These are phyloP conservation scores for Cinara cedri DNA, from an alignment of 2,888 invertebrate genomes.

Conservation along the genomic window DNA sequence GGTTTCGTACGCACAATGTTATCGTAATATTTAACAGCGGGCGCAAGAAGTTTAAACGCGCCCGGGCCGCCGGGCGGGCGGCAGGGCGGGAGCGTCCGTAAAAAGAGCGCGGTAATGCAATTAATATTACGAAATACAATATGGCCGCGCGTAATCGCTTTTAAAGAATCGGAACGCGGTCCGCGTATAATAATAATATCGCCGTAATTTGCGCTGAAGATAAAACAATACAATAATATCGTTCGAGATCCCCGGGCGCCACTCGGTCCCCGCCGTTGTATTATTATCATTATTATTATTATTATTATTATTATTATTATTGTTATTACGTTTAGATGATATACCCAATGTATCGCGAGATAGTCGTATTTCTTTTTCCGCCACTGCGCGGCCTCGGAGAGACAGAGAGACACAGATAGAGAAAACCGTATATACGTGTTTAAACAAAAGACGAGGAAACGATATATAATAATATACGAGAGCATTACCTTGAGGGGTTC, in stretches of 20 bases:
- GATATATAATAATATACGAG: background rate
- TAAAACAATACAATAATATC: conserved; percentile 34
- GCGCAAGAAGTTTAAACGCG: conserved; percentile 7
- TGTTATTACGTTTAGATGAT: no score
- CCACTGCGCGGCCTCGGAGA: background rate
- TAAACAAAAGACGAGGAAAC: conserved; percentile 36
- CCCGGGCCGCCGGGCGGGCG: conserved; percentile 14
- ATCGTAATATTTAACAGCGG: conserved; percentile 2
- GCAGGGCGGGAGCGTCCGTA: no score
- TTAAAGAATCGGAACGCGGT: conserved; percentile 19
- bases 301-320: no score
- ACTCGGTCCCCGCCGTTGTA: conserved; percentile 39
- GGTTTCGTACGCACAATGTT: conserved; percentile 45
- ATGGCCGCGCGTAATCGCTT: conserved; percentile 35
- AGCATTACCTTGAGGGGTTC: conserved; percentile 12
- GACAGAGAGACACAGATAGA: background rate
- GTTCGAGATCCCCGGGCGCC: conserved; percentile 15
- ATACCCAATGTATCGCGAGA: conserved; percentile 6
- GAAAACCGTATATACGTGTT: conserved; percentile 6
- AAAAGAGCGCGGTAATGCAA: no score
- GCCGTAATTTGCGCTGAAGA: no score
- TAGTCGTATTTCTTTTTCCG: background rate
- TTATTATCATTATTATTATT: no score
- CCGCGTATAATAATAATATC: no score
- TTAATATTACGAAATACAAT: no score